These are phyloP conservation scores for Lydus trimaculatus DNA, from an alignment of 2,888 invertebrate species.

Conservation along the genomic window DNA sequence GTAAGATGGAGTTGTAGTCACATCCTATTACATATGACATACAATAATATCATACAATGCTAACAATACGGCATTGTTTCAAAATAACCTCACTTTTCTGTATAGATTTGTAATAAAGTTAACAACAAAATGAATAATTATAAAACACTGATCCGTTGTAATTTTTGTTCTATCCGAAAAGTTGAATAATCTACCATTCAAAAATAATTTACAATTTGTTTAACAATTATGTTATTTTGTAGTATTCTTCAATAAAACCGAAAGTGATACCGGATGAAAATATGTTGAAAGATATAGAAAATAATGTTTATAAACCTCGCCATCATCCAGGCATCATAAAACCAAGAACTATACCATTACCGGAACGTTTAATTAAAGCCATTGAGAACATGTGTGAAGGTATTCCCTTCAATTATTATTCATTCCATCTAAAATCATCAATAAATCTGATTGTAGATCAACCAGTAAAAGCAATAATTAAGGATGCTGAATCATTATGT, in stretches of 20 bases:
- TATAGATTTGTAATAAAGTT: neutral
- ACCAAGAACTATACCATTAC: slow-evolving; percentile 65
- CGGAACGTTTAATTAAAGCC: slow-evolving; percentile 67
- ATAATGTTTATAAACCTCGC: slow-evolving; percentile 68
- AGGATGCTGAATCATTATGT: slow-evolving; percentile 65
- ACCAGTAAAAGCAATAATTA: slow-evolving; percentile 64
- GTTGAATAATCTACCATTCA: neutral
- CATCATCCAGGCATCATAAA: slow-evolving; percentile 76
- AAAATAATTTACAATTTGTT: neutral
- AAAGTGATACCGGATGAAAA: slow-evolving; percentile 63
- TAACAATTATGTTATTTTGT: slow-evolving; percentile 13
- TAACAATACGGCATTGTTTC: neutral
- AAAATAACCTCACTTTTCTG: slow-evolving; percentile 11
- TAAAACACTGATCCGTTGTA: neutral
- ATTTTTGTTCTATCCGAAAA: slow-evolving; percentile 5
- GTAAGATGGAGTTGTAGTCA: no score
- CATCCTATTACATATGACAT: no score
- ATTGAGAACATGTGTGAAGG: slow-evolving; percentile 64
- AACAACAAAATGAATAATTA: neutral
- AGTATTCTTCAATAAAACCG: slow-evolving; percentile 51
- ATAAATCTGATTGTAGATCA: slow-evolving; percentile 60
- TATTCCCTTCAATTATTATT: slow-evolving; percentile 41
- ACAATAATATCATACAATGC: no score
- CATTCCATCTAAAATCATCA: slow-evolving; percentile 12
- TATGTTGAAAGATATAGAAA: slow-evolving; percentile 63